Evolutionary conservation across 2,888 invertebrate genomes (phyloP).

Genomic region (Loripinus fragilis): DNA sequence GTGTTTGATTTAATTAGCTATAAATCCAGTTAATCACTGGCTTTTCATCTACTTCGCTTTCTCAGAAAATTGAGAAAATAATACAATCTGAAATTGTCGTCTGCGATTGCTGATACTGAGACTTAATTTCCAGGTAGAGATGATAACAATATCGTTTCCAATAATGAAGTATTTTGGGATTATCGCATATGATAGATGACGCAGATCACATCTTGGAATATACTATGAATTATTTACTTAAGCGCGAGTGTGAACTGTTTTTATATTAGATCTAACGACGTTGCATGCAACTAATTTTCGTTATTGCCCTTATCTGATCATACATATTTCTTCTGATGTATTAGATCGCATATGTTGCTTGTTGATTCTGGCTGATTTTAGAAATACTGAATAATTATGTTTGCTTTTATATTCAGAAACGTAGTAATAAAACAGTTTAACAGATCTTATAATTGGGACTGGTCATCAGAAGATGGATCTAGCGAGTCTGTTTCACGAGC

Average conservation of each 20-base stretch:
- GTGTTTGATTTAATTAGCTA: too few relatives aligned
- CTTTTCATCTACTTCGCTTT: too few relatives aligned
- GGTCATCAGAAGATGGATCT: too few relatives aligned
- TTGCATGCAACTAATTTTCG: constrained; percentile 20
- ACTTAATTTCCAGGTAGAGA: neutral
- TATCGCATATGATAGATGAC: constrained; percentile 17
- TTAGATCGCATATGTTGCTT: constrained; percentile 5
- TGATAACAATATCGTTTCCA: constrained; percentile 16
- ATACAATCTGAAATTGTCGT: too few relatives aligned
- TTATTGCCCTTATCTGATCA: constrained; percentile 7
- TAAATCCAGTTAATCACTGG: too few relatives aligned
- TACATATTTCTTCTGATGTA: constrained; percentile 14
- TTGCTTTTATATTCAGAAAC: constrained; percentile 16
- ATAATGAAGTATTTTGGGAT: constrained; percentile 14
- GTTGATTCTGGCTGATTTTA: constrained; percentile 8
- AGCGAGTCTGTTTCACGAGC: too few relatives aligned
- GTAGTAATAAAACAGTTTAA: constrained; percentile 16
- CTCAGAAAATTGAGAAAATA: too few relatives aligned
- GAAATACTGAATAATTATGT: constrained; percentile 14
- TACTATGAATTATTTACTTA: constrained; percentile 18
- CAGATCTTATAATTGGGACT: neutral
- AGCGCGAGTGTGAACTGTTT: neutral
- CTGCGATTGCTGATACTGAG: too few relatives aligned
- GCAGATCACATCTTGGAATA: constrained; percentile 7
- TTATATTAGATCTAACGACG: constrained; percentile 12